Base-by-base conservation (phyloP, 2,113 vertebrate genomes). In the Polyodon spathula region DNA sequence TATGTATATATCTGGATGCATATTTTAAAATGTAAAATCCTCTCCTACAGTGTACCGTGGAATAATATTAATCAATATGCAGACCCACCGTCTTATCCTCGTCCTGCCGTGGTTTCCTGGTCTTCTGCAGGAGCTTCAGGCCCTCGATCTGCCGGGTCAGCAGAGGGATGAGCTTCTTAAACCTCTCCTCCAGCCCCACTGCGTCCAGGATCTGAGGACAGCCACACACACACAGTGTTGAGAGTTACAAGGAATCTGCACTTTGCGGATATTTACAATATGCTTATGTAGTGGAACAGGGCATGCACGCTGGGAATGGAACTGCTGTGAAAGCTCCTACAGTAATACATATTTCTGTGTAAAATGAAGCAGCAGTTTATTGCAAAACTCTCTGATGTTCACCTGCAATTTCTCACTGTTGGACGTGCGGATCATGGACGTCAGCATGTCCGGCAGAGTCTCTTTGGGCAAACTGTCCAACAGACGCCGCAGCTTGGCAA, bases 321-420 rank as follows among this genome's bases (percentile, higher is more conserved):
- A n/a, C n/a, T n/a, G n/a, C n/a, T n/a, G n/a, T n/a, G n/a, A n/a
- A n/a, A n/a, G n/a, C n/a, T n/a, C n/a, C n/a, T n/a, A n/a, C n/a
- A n/a, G n/a, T n/a, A n/a, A 58, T 37, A 54, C 62, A 43, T 16
- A 39, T 8, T 58, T 10, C 27, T 8, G 40, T 1, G n/a, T 16
- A 27, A 17, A 53, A 11, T n/a, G 12, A 6, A 4, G 11, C 14
- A 6, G 37, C 14, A 6, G 66, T 66, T n/a, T n/a, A n/a, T n/a
- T n/a, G n/a, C n/a, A n/a, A n/a, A n/a, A n/a, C n/a, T n/a, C n/a
- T n/a, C n/a, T n/a, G n/a, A n/a, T n/a, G n/a, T n/a, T n/a, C n/a
- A 99, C 96, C 94, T 97, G 92, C 2, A 99, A 89, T 60, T 99
- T 99, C 75, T 99, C 96, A 58, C 91, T 89, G 81, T 95, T 94